Conservation (phyloP, 2,797 vertebrate genomes). For the Acrocephalus scirpaceus region DNA sequence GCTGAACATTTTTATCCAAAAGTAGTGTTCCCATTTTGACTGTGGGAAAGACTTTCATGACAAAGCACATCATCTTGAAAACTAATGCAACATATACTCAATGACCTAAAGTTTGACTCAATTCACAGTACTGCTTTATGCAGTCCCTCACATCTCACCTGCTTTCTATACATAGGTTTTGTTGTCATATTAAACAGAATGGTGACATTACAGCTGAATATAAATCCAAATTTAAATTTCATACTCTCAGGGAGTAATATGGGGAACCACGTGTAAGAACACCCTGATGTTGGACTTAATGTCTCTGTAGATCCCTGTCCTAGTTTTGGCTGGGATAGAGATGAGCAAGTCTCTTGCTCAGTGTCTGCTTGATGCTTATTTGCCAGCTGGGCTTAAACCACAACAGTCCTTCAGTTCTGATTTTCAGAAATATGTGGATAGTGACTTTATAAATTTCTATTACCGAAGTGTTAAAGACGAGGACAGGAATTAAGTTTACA, state of each 20-base stretch:
- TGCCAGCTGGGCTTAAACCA: background rate
- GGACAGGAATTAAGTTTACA: background rate
- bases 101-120: background rate
- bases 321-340: background rate
- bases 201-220: background rate
- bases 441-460: background rate
- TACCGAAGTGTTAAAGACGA: background rate
- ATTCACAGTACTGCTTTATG: background rate
- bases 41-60: background rate
- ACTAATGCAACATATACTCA: background rate
- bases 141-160: background rate
- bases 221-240: background rate
- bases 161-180: background rate
- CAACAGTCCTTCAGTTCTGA: background rate
- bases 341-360: background rate
- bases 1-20: background rate
- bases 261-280: background rate
- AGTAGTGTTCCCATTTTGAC: background rate
- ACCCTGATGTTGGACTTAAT: background rate
- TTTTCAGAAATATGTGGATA: background rate
- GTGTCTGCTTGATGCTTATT: background rate
- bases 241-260: background rate
- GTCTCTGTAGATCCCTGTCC: background rate
- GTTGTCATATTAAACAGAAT: background rate
- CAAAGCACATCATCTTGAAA: background rate